Percentiles rank a stretch among this genome's conserved stretches.
phyloP scores from a whole-genome alignment of 2,888 invertebrate species.

The Drepana falcataria region DNA sequence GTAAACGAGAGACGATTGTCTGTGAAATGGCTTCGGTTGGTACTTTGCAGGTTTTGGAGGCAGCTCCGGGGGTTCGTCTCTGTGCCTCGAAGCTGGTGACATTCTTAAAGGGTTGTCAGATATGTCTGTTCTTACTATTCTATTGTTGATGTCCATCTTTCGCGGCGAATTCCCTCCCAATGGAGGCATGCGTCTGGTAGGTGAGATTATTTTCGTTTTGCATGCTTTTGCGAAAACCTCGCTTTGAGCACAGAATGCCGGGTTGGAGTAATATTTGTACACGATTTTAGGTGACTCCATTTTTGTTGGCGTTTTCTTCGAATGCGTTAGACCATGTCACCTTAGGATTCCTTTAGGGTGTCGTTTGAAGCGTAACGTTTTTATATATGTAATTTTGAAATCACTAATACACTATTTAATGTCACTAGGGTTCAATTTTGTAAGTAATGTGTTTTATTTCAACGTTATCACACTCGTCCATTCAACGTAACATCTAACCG shows the following conservation, averaged over 20 bases:
- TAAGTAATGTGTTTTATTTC: conserved; percentile 3
- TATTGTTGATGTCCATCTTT: conserved; percentile 52
- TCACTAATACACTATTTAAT: conserved; percentile 10
- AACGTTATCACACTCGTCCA: conserved; percentile 26
- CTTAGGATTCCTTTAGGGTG: conserved; percentile 33
- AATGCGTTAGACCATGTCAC: conserved; percentile 40
- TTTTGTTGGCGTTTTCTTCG: conserved; percentile 36
- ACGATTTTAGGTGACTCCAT: conserved; percentile 76
- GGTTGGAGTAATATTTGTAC: conserved; percentile 86
- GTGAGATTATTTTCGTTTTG: conserved; percentile 46
- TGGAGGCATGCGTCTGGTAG: conserved; percentile 59
- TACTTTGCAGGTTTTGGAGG: conserved; percentile 68
- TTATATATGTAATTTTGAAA: conserved; percentile 12
- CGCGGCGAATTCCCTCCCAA: conserved; percentile 69
- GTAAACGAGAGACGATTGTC: conserved; percentile 69
- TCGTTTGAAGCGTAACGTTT: conserved; percentile 39
- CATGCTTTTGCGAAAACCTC: conserved; percentile 77
- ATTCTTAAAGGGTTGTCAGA: conserved; percentile 70
- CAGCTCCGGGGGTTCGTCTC: conserved; percentile 63
- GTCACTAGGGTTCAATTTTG: conserved; percentile 3
- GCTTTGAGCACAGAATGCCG: conserved; percentile 88
- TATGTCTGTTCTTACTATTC: conserved; percentile 67
- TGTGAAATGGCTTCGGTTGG: conserved; percentile 52
- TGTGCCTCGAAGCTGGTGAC: conserved; percentile 38
- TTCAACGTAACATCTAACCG: conserved; percentile 46